These are phyloP conservation scores for Dryadula phaetusa DNA, from an alignment of 2,888 invertebrate genomes.

Conservation along the genomic window DNA sequence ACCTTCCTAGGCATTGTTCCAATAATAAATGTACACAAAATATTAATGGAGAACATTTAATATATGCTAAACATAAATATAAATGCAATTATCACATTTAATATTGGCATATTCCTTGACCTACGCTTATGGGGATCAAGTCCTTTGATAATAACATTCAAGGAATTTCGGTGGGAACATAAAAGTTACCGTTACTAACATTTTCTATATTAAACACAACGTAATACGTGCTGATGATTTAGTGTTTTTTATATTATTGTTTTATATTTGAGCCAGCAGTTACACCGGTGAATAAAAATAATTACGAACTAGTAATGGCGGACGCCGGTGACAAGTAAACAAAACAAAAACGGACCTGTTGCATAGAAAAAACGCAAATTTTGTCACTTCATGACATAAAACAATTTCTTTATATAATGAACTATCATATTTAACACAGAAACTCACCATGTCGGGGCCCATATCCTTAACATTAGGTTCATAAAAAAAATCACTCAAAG, in stretches of 20 bases:
- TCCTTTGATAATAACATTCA: constrained; percentile 30
- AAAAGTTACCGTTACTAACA: constrained; percentile 16
- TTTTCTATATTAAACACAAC: constrained; percentile 26
- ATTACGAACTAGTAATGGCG: constrained; percentile 82
- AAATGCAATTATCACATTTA: constrained; percentile 11
- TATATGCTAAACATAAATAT: neutral
- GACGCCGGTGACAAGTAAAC: constrained; percentile 86
- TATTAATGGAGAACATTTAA: neutral
- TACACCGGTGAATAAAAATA: constrained; percentile 75
- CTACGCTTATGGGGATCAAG: constrained; percentile 26
- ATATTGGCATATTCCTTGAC: constrained; percentile 24
- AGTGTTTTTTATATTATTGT: constrained; percentile 23
- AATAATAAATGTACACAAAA: constrained; percentile 1
- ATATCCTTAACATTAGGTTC: constrained; percentile 91
- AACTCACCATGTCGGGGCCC: constrained; percentile 92
- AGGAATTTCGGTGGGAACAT: constrained; percentile 22
- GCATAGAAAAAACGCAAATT: constrained; percentile 70
- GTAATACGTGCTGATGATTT: constrained; percentile 30
- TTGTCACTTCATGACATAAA: constrained; percentile 76
- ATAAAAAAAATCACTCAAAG: constrained; percentile 88
- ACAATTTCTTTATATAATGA: constrained; percentile 54
- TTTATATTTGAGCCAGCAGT: constrained; percentile 38
- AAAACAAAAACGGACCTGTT: constrained; percentile 86
- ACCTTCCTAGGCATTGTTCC: constrained; percentile 2
- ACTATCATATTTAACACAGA: constrained; percentile 55